A percentile compares a stretch with the other conserved stretches of the same genome.
These are phyloP conservation scores for Petrocephalus zakoni DNA, from an alignment of 2,113 vertebrate genomes.

Conservation along the genomic window DNA sequence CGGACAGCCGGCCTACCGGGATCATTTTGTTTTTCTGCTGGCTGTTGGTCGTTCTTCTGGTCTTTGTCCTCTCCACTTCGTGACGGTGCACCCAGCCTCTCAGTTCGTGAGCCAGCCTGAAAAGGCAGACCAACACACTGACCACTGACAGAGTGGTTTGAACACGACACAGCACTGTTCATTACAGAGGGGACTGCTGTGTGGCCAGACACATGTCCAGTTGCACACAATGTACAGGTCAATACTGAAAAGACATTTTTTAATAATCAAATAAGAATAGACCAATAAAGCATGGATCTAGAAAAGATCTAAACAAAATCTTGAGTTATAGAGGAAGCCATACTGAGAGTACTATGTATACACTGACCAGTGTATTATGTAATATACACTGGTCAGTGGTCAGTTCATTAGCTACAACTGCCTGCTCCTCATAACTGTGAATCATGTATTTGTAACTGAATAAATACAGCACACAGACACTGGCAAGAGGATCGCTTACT, in stretches of 20 bases:
- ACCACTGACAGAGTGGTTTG: neutral
- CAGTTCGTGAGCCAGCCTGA: slow-evolving; percentile 61
- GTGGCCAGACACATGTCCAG: neutral
- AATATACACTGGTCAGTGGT: neutral
- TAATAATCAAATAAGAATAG: neutral
- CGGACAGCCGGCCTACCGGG: neutral
- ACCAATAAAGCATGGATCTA: neutral
- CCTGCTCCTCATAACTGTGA: neutral
- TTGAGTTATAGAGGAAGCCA: neutral
- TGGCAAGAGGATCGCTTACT: neutral
- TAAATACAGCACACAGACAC: neutral
- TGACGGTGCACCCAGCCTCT: slow-evolving; percentile 66
- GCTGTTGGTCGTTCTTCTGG: slow-evolving; percentile 45
- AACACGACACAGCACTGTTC: neutral
- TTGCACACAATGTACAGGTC: neutral
- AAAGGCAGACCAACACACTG: neutral
- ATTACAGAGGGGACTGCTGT: neutral
- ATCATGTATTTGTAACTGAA: neutral
- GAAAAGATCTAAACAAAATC: neutral
- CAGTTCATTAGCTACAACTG: neutral
- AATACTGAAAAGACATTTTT: neutral
- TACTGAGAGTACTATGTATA: too few relatives aligned
- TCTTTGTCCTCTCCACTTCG: slow-evolving; percentile 59
- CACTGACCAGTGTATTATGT: neutral
- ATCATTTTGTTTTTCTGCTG: slow-evolving; percentile 43